Conservation (phyloP, 2,797 vertebrate species). For the Pipistrellus kuhlii region DNA sequence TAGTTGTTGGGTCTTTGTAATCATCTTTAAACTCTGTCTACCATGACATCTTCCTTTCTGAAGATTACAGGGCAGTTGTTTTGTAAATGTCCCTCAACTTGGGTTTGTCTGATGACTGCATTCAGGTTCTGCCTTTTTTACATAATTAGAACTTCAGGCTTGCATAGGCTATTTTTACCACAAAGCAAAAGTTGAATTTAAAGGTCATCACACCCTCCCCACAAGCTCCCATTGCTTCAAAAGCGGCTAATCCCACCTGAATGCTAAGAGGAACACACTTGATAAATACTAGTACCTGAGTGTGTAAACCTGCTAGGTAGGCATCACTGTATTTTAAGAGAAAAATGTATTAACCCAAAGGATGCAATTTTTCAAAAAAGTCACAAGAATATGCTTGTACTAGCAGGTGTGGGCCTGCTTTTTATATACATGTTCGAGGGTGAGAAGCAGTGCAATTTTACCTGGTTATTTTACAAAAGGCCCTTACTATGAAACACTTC, state of each 20-base stretch:
- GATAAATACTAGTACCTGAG: neutral
- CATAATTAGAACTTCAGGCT: neutral
- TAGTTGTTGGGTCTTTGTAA: neutral
- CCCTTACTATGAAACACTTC: neutral
- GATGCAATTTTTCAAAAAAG: neutral
- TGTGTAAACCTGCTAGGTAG: neutral
- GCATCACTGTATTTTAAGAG: conserved; percentile 27
- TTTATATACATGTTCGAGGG: neutral
- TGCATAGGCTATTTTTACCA: neutral
- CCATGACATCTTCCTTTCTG: neutral
- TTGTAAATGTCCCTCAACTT: conserved; percentile 14
- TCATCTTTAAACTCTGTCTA: neutral
- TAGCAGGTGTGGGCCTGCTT: neutral
- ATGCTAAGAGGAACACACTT: neutral
- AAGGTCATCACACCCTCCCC: neutral
- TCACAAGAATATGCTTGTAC: neutral
- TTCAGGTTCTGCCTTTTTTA: neutral
- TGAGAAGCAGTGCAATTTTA: neutral
- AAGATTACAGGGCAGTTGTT: neutral
- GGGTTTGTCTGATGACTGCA: neutral
- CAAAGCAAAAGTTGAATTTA: neutral
- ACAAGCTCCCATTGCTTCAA: neutral
- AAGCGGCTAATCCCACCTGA: neutral
- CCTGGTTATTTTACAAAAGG: neutral
- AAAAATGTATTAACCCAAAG: neutral